Evolutionary conservation across 2,888 invertebrate species (phyloP), one percentile per base, ranked within the genome.

Genomic region (Noctua pronuba): DNA sequence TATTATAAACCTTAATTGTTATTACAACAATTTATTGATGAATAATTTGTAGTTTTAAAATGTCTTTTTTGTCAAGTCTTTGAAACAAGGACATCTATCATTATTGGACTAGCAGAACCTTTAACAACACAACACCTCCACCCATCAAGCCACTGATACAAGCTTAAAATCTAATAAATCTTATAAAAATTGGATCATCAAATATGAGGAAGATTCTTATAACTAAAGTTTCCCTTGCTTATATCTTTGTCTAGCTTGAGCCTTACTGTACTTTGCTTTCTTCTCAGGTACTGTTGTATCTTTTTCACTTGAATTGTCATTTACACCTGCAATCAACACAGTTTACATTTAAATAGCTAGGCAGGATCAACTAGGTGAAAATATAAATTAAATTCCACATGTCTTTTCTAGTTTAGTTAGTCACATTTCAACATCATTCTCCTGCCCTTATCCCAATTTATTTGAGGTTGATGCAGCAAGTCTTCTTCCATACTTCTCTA

Each of bases 221-320:
- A 90, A 92, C 95, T 97, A 97, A 92, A 97, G 95, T 95, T 98
- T 98, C 84, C 98, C 98, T 94, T 98, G 98, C 92, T 98, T 98
- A 93, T 97, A 98, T 92, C 98, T 96, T 90, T 98, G 98, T 85
- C 98, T 95, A 21, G 98, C 98, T 93, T 98, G 98, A 8, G 98
- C 98, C 95, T 98, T 98, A 84, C 97, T 98, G 90, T 98, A 98
- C 91, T 97, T 96, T 18, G 92, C 91, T 86, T 95, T 95, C 87
- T 95, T 95, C 83, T 96, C 96, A 76, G 95, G 95, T 83, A 93
- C 83, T 71, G 92, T 86, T 28, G 89, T 88, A 74, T 96, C 96
- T 86, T 94, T 93, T 85, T 95, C 94, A 75, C 90, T 92, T n/a
- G 92, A 86, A 77, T 91, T 90, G 38, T 91, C 91, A 88, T 92